A percentile compares a stretch with the other conserved stretches of the same genome.
phyloP scores from a whole-genome alignment of 1,140 invertebrate species.

The Zaprionus gabonicus region DNA sequence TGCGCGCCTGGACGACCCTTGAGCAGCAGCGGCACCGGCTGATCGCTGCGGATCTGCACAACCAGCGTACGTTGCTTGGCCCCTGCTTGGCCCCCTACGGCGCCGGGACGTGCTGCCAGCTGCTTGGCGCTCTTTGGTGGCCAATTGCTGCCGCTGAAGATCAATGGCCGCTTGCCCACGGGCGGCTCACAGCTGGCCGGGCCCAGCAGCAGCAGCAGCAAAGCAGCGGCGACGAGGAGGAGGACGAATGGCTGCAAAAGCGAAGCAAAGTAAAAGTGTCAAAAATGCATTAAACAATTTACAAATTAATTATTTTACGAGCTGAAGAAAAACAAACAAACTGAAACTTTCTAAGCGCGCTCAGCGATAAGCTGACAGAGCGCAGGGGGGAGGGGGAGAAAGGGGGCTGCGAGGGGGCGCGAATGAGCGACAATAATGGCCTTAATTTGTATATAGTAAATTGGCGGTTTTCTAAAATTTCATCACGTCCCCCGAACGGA shows the following conservation, averaged over 20 bases:
- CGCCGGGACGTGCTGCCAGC: conserved; percentile 27
- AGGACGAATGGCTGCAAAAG: conserved; percentile 47
- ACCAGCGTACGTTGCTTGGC: conserved; percentile 73
- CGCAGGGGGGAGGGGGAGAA: not conserved
- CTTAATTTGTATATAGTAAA: conserved; percentile 69
- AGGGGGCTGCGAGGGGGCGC: not conserved
- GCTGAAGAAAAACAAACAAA: conserved; percentile 34
- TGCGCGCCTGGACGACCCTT: conserved; percentile 65
- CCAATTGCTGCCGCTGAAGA: conserved; percentile 59
- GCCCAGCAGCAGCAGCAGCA: conserved; percentile 41
- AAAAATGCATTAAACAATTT: conserved; percentile 35
- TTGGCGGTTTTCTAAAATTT: conserved; percentile 81
- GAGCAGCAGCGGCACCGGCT: conserved; percentile 72
- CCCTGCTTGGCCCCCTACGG: not conserved
- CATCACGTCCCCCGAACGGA: conserved; percentile 68
- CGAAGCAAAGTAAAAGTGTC: conserved; percentile 19
- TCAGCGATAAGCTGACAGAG: conserved; percentile 23
- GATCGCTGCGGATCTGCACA: conserved; percentile 81
- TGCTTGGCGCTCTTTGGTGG: conserved; percentile 70
- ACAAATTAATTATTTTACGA: conserved; percentile 57
- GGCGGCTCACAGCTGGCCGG: conserved; percentile 61
- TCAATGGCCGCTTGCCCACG: conserved; percentile 54
- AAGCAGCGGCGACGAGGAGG: conserved; percentile 8
- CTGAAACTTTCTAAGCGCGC: conserved; percentile 69
- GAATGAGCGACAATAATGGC: conserved; percentile 55